phyloP scores from a whole-genome alignment of 1,140 invertebrate genomes.

The Tetramorium alpestre region DNA sequence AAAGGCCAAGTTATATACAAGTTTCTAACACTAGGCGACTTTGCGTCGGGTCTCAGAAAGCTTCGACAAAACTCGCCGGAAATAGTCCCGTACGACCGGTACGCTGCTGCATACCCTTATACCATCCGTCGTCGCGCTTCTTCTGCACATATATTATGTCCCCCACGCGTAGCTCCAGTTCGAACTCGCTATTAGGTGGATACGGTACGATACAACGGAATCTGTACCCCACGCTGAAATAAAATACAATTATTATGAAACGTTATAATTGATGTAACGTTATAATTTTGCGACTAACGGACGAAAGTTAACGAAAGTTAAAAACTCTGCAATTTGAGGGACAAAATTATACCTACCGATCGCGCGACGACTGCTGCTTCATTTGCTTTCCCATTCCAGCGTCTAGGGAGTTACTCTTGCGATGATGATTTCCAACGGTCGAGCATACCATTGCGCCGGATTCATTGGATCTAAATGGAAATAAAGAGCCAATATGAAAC shows the following conservation, averaged over 20 bases:
- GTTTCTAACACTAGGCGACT: constrained; percentile 82
- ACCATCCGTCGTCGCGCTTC: constrained; percentile 98
- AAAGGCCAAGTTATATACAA: constrained; percentile 81
- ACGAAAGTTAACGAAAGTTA: neutral
- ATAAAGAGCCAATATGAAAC: neutral
- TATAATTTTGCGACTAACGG: neutral
- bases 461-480: constrained; percentile 78
- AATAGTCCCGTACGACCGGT: constrained; percentile 97
- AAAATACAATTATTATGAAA: constrained; percentile 25
- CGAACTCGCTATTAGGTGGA: constrained; percentile 97
- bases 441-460: constrained; percentile 76
- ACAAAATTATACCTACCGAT: constrained; percentile 83
- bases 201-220: constrained; percentile 97
- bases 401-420: constrained; percentile 93
- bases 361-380: constrained; percentile 86
- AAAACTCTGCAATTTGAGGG: neutral
- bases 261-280: neutral
- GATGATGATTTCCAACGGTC: constrained; percentile 87
- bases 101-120: constrained; percentile 95
- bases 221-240: constrained; percentile 85
- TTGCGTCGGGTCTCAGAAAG: constrained; percentile 86
- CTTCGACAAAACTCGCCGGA: constrained; percentile 97
- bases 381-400: constrained; percentile 86
- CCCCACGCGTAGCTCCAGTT: constrained; percentile 94
- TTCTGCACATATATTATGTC: constrained; percentile 97